These are phyloP conservation scores for Drosophila kanapiae DNA, from an alignment of 1,140 invertebrate genomes.

Conservation along the genomic window DNA sequence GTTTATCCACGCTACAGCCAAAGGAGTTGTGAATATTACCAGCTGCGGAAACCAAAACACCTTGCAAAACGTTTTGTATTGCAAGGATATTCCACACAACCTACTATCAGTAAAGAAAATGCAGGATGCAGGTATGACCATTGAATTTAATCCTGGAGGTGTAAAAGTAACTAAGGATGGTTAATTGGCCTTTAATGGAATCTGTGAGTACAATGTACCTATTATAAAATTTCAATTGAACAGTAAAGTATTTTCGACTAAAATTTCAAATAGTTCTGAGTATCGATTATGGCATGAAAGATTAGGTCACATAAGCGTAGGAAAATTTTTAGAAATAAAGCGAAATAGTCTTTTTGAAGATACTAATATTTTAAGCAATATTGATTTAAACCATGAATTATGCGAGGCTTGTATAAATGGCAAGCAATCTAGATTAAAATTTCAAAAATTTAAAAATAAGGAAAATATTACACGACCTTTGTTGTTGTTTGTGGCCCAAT, in stretches of 20 bases:
- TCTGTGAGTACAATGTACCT: slow-evolving; percentile 20
- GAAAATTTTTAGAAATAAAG: slow-evolving; percentile 21
- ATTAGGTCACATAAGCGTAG: slow-evolving; percentile 9
- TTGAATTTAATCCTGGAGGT: slow-evolving; percentile 53
- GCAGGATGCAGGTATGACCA: slow-evolving; percentile 1
- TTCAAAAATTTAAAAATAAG: no score
- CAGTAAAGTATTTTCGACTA: slow-evolving; percentile 7
- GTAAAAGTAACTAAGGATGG: slow-evolving; percentile 45
- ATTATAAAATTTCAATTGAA: slow-evolving; percentile 11
- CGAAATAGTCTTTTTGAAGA: slow-evolving; percentile 17
- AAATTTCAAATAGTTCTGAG: slow-evolving; percentile 15
- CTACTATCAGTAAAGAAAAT: slow-evolving; percentile 18
- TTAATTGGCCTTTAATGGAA: slow-evolving; percentile 25
- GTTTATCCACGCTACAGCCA: slow-evolving; percentile 3
- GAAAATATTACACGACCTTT: no score
- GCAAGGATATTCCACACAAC: slow-evolving; percentile 36
- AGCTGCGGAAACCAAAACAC: slow-evolving; percentile 15
- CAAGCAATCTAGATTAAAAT: background rate
- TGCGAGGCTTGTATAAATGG: background rate
- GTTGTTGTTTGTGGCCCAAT: no score
- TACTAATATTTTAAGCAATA: slow-evolving; percentile 7
- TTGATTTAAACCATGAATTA: slow-evolving; percentile 7
- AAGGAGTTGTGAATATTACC: background rate
- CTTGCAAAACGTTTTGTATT: slow-evolving; percentile 8
- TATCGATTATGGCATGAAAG: slow-evolving; percentile 30